Base-by-base conservation (phyloP, 2,797 vertebrate genomes). In the Chromobotia macracanthus region DNA sequence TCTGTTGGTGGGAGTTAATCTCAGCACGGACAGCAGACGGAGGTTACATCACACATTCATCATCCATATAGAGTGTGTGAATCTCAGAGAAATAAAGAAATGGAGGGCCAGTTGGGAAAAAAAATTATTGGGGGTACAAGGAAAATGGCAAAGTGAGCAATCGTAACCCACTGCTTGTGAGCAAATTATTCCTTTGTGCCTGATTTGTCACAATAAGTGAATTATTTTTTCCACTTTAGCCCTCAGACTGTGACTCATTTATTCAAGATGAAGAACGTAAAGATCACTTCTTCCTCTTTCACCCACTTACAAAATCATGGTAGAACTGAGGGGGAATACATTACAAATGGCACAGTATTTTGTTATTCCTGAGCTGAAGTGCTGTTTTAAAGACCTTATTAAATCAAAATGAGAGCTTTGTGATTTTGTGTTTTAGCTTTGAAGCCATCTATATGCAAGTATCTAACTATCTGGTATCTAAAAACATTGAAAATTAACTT, bases 1-100 rank as follows among this genome's bases (percentile, higher is more conserved):
- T 90, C 91, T 90, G 92, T 90, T 87, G 80, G 90, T 88, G 86
- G 56, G 80, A 89, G 88, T 92, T 92, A 91, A 92, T 92, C 92
- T 89, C 91, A 86, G 89, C 88, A 84, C 90, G 90, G 85, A 90
- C 82, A 86, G 84, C 84, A 86, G 84, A 86, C 84, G 82, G 84
- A 84, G 84, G 82, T 86, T 84, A 86, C 79, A 84, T 86, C 84
- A 86, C 80, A 82, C 73, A 28, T 75, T 75, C 61, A 35, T 77
- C 15, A 53, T 67, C 77, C 80, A 72, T 82, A 80, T 83, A 80
- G 51, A 9, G 35, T 23, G 23, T 25, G 63, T 9, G 65, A 80
- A 51, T 74, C 68, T 84, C 25, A 9, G 3, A 28, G n/a, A 44
- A 79, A 46, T 18, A 35, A 79, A 72, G 77, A 79, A 56, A 46